A percentile compares a stretch with the other conserved stretches of the same genome.
Conservation (phyloP, 2,113 vertebrate genomes). For the Macquaria australasica region DNA sequence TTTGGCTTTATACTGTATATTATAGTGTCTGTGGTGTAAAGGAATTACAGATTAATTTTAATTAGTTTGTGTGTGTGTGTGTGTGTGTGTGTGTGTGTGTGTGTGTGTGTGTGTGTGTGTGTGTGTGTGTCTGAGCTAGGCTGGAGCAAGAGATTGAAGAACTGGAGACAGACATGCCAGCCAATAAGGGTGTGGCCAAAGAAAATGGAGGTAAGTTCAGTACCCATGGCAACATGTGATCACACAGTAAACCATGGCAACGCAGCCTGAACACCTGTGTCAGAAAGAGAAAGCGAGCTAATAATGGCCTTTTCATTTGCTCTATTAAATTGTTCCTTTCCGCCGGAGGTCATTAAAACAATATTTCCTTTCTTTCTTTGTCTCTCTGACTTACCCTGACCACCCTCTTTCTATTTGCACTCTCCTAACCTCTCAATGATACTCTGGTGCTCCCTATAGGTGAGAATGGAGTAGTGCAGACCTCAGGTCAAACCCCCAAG, state of each 20-base stretch:
- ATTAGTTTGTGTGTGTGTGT: background rate
- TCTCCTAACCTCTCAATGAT: slow-evolving; percentile 15
- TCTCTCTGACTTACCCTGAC: slow-evolving; percentile 33
- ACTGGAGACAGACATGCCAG: slow-evolving; percentile 86
- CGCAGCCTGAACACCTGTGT: slow-evolving; percentile 26
- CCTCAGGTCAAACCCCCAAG: slow-evolving; percentile 79
- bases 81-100: background rate
- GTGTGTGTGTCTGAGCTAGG: slow-evolving; percentile 77
- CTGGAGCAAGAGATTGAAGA: slow-evolving; percentile 93
- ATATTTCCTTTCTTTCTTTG: slow-evolving; percentile 58
- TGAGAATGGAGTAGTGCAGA: slow-evolving; percentile 90
- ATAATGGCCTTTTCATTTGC: slow-evolving; percentile 54
- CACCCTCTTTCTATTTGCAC: slow-evolving; percentile 3
- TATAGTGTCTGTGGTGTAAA: background rate
- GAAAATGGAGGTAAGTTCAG: slow-evolving; percentile 82
- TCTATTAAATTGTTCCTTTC: slow-evolving; percentile 46
- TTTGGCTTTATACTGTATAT: background rate
- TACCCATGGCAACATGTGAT: slow-evolving; percentile 63
- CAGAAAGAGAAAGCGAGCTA: slow-evolving; percentile 33
- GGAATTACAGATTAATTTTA: background rate
- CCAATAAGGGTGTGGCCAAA: slow-evolving; percentile 75
- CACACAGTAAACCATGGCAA: slow-evolving; percentile 78
- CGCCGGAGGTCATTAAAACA: slow-evolving; percentile 65
- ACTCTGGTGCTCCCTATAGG: slow-evolving; percentile 74
- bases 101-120: slow-evolving; percentile 29